Base-by-base conservation (phyloP, 1,140 invertebrate genomes). In the Bombus turneri region DNA sequence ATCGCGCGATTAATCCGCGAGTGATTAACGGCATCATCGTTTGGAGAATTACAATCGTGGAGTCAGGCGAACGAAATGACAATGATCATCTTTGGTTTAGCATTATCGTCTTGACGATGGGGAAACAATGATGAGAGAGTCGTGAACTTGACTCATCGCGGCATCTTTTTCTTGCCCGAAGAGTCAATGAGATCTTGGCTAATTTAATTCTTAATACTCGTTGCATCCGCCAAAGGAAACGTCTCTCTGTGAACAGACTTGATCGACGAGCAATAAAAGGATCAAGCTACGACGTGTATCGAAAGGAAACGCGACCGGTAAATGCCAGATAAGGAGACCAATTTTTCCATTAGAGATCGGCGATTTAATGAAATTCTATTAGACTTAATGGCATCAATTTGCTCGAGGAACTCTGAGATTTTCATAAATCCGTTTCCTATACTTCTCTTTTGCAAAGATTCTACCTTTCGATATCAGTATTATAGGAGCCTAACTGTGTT, bases 81-180 rank as follows among this genome's bases (percentile, higher is more conserved):
- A 74, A 80, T 53, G 78, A 81, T 74, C 37, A 25, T 39, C 37
- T 41, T 59, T 39, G 69, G 10, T 34, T 59, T 62, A 83, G 12
- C n/a, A 82, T 64, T 75, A 82, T 64, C 72, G 69, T 47, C 31
- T 68, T 3, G 15, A 87, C 85, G 86, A 22, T 6, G 68, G 64
- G 83, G 74, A 92, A 86, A 93, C 93, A 93, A 94, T 93, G 92
- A 91, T 91, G 92, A 90, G 93, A 92, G 83, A 93, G 90, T 92
- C 89, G 88, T 93, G 93, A 94, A 94, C 93, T 94, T 94, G 93
- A 91, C 87, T 92, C 57, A 37, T 69, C 62, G 79, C 8, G 34
- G 28, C 39, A 3, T 72, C n/a, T 34, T 64, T 59, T 69, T 88
- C 28, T 73, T 69, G 4, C 37, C 41, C 15, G 5, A 1, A 43